Base-by-base conservation (phyloP, 2,797 vertebrate genomes). In the Selene dorsalis region DNA sequence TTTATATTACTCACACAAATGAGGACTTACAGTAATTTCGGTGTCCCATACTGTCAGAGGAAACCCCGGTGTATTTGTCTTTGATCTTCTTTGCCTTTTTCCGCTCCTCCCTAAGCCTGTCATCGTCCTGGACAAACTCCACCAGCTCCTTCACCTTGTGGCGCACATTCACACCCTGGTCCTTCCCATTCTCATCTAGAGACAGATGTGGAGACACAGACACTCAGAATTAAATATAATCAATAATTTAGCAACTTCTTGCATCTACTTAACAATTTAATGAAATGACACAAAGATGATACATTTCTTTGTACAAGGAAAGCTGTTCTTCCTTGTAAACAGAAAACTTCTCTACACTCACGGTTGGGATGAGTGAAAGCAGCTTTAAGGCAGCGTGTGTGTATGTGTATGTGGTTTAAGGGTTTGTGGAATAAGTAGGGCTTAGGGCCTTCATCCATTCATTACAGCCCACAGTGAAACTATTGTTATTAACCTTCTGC, bases 71-170 rank as follows among this genome's bases (percentile, higher is more conserved):
- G 69, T 97, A 99, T 94, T 99, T 99, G 93, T 99, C 98, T 93
- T 96, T 96, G 95, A 97, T 98, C 93, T 97, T 98, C 94, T 99
- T 99, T 2, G 98, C 98, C 85, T 99, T 99, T 95, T 99, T 99
- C 84, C 98, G 94, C 89, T 99, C 98, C 87, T 99, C 98, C 65
- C 98, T 94, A 22, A 99, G 95, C 47, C 97, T 87, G 43, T 99
- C 98, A 13, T 99, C 98, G 9, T 99, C 97, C 85, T 99, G 98
- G 73, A 96, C 95, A 86, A 99, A 96, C 30, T 97, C 98, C 71
- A 99, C 96, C 94, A 98, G 78, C 89, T 99, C 98, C 89, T 98
- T 99, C 75, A 99, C 98, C 83, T 99, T 99, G 89, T 99, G 98
- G 69, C 98, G 96, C 79, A 99, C 98, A 85, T 99, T 99, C 91